phyloP scores from a whole-genome alignment of 2,797 vertebrate species.

The Chelonia mydas region DNA sequence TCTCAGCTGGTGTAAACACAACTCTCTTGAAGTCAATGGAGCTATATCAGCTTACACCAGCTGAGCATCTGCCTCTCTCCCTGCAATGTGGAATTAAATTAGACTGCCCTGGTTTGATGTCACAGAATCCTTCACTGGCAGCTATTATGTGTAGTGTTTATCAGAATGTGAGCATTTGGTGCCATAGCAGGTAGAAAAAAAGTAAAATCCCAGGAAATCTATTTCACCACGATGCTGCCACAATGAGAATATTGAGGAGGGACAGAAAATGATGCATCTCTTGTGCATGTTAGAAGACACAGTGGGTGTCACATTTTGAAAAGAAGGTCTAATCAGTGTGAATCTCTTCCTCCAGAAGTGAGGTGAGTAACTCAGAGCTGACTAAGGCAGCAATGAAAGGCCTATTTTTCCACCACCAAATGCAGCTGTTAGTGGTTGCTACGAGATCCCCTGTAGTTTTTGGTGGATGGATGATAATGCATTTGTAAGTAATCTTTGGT shows the following conservation, averaged over 20 bases:
- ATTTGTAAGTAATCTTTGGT: background rate
- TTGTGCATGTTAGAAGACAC: background rate
- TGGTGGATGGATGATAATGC: background rate
- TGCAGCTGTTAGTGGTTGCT: accelerated
- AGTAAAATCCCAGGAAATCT: background rate
- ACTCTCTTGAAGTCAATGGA: background rate
- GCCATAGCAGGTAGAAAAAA: background rate
- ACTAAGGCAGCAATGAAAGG: background rate
- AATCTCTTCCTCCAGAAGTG: background rate
- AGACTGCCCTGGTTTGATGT: background rate
- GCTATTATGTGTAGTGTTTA: too few relatives aligned
- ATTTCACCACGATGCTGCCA: background rate
- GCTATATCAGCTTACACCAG: background rate
- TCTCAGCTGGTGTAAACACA: background rate
- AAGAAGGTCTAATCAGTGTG: background rate
- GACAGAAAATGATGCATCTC: background rate
- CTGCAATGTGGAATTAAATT: background rate
- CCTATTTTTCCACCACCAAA: background rate
- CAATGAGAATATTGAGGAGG: background rate
- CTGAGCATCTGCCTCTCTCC: background rate
- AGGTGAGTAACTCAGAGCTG: background rate
- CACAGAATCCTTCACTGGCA: background rate
- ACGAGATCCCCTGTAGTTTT: accelerated
- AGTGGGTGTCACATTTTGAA: background rate
- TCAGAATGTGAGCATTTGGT: background rate